These are phyloP conservation scores for Telenomus remus DNA, from an alignment of 1,140 invertebrate species.

Conservation along the genomic window DNA sequence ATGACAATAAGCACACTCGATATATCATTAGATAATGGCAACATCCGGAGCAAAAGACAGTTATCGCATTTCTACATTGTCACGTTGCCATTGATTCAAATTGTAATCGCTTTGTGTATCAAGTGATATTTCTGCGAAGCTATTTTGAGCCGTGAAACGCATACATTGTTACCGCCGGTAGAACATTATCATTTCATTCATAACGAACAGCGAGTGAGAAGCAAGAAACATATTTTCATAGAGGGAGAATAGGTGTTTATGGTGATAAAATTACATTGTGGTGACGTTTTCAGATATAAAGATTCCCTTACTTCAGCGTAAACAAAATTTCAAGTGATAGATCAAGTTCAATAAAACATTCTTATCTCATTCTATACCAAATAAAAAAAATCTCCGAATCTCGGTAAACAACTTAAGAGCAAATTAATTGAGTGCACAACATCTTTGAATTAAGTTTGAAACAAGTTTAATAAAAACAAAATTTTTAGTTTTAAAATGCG, in stretches of 20 bases:
- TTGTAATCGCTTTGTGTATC: slow-evolving; percentile 58
- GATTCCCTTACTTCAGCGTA: background rate
- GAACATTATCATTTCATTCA: slow-evolving; percentile 48
- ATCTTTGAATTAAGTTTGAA: too few relatives aligned
- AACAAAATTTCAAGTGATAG: background rate
- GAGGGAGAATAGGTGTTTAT: slow-evolving; percentile 1
- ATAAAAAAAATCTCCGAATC: too few relatives aligned
- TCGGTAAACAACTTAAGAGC: too few relatives aligned
- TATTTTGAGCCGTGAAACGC: slow-evolving; percentile 28
- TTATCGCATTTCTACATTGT: slow-evolving; percentile 60
- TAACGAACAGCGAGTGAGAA: slow-evolving; percentile 13
- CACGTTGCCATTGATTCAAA: slow-evolving; percentile 58
- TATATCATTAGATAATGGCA: slow-evolving; percentile 69
- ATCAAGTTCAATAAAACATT: too few relatives aligned
- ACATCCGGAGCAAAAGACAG: slow-evolving; percentile 63
- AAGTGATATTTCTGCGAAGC: slow-evolving; percentile 52
- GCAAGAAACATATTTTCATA: slow-evolving; percentile 19
- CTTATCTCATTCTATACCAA: too few relatives aligned
- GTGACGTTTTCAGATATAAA: background rate
- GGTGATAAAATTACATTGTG: slow-evolving; percentile 20
- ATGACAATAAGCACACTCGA: slow-evolving; percentile 55
- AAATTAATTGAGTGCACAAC: too few relatives aligned
- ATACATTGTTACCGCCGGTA: slow-evolving; percentile 29
- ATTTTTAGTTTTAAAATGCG: too few relatives aligned
- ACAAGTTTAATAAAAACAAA: too few relatives aligned